These are phyloP conservation scores for Tanytarsus gracilentus DNA, from an alignment of 2,888 invertebrate species.

Conservation along the genomic window DNA sequence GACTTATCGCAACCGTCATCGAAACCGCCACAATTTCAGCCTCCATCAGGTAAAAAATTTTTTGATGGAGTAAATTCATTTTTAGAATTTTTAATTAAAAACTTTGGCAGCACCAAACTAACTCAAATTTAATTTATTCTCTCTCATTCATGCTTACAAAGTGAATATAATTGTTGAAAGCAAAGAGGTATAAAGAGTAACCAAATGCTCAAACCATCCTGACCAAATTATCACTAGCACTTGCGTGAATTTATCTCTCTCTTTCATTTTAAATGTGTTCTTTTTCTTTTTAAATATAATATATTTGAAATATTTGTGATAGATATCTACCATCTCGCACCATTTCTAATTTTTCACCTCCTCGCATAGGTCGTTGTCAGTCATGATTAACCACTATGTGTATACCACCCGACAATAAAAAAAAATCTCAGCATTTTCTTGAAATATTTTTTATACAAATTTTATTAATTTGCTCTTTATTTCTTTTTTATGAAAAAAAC, in stretches of 20 bases:
- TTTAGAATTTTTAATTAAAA: background rate
- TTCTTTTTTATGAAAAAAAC: background rate
- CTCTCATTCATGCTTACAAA: slow-evolving; percentile 18
- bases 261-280: too few relatives aligned
- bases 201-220: background rate
- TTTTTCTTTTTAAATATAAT: too few relatives aligned
- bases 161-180: slow-evolving; percentile 21
- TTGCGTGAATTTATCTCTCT: too few relatives aligned
- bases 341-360: too few relatives aligned
- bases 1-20: slow-evolving; percentile 62
- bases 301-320: too few relatives aligned
- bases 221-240: background rate
- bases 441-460: background rate
- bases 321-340: too few relatives aligned
- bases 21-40: slow-evolving; percentile 55
- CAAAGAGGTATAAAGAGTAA: slow-evolving; percentile 22
- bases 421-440: too few relatives aligned
- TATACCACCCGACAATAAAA: too few relatives aligned
- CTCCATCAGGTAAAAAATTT: slow-evolving; percentile 24
- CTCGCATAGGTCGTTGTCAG: too few relatives aligned
- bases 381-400: too few relatives aligned
- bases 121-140: background rate
- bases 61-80: background rate
- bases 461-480: background rate
- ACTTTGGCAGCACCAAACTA: background rate